Conservation (phyloP, 2,113 vertebrate genomes). For the Orycteropus afer region DNA sequence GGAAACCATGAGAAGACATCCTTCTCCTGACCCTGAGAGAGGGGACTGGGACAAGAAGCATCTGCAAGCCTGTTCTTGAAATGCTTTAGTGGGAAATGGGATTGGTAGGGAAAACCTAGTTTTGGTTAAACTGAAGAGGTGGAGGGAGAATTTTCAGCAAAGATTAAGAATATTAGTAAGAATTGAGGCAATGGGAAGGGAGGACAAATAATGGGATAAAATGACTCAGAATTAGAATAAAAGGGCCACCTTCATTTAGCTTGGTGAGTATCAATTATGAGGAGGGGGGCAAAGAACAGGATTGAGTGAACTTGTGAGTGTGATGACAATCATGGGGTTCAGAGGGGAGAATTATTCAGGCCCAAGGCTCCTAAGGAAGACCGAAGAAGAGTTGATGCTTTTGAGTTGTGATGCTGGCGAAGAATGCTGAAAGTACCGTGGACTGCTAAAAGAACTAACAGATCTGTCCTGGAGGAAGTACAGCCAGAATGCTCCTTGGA, state of each 20-base stretch:
- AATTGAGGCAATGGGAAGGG: neutral
- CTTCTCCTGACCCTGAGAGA: accelerated
- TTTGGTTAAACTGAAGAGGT: neutral
- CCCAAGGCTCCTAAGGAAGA: too few relatives aligned
- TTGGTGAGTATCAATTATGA: neutral
- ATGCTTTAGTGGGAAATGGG: neutral
- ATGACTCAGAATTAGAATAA: neutral
- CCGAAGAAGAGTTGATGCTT: too few relatives aligned
- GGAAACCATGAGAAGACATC: neutral
- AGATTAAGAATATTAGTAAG: neutral
- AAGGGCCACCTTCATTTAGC: neutral
- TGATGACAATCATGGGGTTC: neutral
- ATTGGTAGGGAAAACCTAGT: neutral
- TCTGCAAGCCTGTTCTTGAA: neutral
- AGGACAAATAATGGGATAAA: neutral
- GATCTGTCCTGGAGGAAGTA: too few relatives aligned
- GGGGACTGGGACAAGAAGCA: neutral
- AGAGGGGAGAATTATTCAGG: neutral
- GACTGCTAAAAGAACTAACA: too few relatives aligned
- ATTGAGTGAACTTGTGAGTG: neutral
- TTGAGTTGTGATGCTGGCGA: too few relatives aligned
- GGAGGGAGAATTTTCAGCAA: neutral
- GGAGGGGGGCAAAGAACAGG: neutral
- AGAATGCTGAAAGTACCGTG: too few relatives aligned
- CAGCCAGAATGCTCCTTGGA: too few relatives aligned